Conservation (phyloP, 2,113 vertebrate genomes). For the Petrocephalus microphthalmus region DNA sequence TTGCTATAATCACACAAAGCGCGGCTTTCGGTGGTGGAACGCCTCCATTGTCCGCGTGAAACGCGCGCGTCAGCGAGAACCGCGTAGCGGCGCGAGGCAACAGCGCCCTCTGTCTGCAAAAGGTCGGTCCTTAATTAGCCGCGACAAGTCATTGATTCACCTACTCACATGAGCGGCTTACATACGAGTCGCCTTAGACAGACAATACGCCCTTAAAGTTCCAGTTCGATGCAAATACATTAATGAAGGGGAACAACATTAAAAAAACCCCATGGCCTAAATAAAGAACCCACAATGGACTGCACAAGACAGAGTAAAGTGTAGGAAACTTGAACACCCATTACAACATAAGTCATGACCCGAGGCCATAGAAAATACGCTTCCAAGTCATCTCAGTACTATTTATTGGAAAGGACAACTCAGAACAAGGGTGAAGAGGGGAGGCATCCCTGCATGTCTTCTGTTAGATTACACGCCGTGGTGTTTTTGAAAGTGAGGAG, state of each 20-base stretch:
- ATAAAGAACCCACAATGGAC: not conserved
- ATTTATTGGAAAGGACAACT: not conserved
- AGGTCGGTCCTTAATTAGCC: not conserved
- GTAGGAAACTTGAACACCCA: not conserved
- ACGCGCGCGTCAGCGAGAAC: not conserved
- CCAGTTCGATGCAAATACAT: not conserved
- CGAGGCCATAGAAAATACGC: not conserved
- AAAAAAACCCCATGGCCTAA: not conserved
- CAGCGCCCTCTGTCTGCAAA: conserved; percentile 6
- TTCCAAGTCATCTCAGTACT: not conserved
- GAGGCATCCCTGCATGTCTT: not conserved
- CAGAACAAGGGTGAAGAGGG: not conserved
- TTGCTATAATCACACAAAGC: not conserved
- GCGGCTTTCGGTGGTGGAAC: not conserved
- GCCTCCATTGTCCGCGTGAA: not conserved
- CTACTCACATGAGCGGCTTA: not conserved
- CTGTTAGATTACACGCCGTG: not conserved
- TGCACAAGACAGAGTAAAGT: not conserved
- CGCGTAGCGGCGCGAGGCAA: not conserved
- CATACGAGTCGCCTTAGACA: not conserved
- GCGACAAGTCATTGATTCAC: not conserved
- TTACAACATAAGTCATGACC: not conserved
- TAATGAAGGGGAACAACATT: not conserved
- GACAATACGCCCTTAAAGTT: not conserved
- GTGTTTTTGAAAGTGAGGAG: not conserved